A percentile compares a stretch with the other conserved stretches of the same genome.
Evolutionary conservation across 2,797 vertebrate species (phyloP).

Genomic region (Microcaecilia unicolor): DNA sequence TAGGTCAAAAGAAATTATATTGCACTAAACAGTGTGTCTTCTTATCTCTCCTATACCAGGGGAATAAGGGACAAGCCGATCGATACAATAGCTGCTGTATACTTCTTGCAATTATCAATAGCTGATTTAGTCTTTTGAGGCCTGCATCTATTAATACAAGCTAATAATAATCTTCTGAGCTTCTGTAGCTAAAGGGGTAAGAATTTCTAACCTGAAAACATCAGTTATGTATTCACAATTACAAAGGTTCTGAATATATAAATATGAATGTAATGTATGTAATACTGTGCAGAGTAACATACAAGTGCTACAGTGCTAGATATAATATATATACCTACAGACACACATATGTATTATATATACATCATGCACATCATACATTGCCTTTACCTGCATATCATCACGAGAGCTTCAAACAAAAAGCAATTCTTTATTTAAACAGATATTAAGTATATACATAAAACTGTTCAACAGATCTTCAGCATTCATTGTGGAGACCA

Average conservation of each 20-base stretch:
- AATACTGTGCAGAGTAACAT: no score
- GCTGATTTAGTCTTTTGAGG: slow-evolving; percentile 94
- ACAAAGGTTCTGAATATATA: neutral
- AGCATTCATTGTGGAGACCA: no score
- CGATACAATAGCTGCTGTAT: slow-evolving; percentile 93
- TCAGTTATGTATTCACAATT: slow-evolving; percentile 12
- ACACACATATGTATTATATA: neutral
- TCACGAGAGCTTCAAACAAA: no score
- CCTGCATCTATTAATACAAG: slow-evolving; percentile 95
- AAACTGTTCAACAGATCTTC: no score
- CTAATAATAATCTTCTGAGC: slow-evolving; percentile 85
- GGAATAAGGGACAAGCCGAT: slow-evolving; percentile 96
- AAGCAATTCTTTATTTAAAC: no score
- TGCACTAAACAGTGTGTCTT: slow-evolving; percentile 98
- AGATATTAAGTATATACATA: no score
- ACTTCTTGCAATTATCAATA: slow-evolving; percentile 99
- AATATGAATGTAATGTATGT: neutral
- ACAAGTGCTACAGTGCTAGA: neutral
- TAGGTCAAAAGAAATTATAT: slow-evolving; percentile 99
- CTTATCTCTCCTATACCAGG: slow-evolving; percentile 96
- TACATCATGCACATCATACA: no score
- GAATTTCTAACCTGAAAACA: slow-evolving; percentile 25
- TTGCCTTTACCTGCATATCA: no score
- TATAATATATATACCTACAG: neutral
- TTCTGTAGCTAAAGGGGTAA: slow-evolving; percentile 34